phyloP scores from a whole-genome alignment of 2,113 vertebrate genomes.

The Pongo abelii region DNA sequence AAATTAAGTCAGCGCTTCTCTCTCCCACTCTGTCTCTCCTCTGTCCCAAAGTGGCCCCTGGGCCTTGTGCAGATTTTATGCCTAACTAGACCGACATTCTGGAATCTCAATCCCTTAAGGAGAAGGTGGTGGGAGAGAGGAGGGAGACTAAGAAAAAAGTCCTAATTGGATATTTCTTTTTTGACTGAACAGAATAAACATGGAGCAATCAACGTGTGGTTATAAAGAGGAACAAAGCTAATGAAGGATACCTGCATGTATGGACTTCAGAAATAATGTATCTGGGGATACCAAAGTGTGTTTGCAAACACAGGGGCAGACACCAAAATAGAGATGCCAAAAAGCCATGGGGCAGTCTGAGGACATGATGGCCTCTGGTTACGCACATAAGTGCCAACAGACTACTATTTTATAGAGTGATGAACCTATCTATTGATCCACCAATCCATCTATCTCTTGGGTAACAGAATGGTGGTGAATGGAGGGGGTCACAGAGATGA shows the following conservation, averaged over 20 bases:
- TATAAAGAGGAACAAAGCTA: not conserved
- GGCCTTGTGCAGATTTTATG: not conserved
- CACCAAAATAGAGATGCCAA: not conserved
- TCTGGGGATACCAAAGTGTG: not conserved
- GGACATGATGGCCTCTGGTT: not conserved
- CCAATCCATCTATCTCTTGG: not conserved
- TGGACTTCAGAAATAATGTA: not conserved
- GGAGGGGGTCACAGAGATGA: not conserved
- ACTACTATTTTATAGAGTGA: not conserved
- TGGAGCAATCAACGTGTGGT: not conserved
- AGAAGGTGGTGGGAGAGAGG: not conserved
- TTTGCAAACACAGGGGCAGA: not conserved
- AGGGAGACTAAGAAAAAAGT: not conserved
- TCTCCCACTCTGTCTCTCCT: not conserved
- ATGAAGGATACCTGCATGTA: not conserved
- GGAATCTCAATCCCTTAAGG: not conserved
- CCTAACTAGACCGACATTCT: not conserved
- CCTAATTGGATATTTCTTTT: not conserved
- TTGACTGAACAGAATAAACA: not conserved
- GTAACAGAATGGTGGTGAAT: not conserved
- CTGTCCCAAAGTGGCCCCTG: not conserved
- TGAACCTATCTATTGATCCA: not conserved
- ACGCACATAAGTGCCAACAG: not conserved
- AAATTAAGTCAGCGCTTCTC: not conserved
- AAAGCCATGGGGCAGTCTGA: not conserved